Conservation (phyloP, 2,113 vertebrate genomes). For the Cyphomyrus discorhynchus region DNA sequence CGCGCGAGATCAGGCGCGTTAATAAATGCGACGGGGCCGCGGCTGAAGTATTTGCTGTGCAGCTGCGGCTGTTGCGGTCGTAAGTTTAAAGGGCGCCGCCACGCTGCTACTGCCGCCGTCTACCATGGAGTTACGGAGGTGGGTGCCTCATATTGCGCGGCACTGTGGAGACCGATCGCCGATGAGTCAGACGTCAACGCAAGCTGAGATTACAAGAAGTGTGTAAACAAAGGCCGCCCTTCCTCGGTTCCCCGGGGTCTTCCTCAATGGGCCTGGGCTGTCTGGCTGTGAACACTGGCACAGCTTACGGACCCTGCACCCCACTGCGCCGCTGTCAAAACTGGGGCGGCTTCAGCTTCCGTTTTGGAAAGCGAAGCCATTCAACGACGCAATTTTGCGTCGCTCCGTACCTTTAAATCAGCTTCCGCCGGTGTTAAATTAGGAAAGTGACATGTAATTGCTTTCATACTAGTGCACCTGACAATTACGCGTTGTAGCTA, state of each 20-base stretch:
- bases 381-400: not conserved
- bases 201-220: conserved; percentile 27
- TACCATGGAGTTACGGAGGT: conserved; percentile 26
- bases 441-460: not conserved
- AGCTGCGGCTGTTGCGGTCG: not conserved
- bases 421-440: not conserved
- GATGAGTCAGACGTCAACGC: conserved; percentile 37
- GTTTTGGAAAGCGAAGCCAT: not conserved
- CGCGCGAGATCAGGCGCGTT: not conserved
- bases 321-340: not conserved
- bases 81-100: not conserved
- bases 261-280: not conserved
- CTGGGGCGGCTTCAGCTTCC: not conserved
- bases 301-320: not conserved
- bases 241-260: not conserved
- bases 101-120: conserved; percentile 27
- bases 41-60: not conserved
- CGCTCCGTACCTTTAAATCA: not conserved
- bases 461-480: not conserved
- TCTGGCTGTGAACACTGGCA: not conserved
- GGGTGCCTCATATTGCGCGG: conserved; percentile 34
- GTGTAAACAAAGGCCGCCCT: conserved; percentile 19
- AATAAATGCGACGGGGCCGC: not conserved
- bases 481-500: not conserved
- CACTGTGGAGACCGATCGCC: conserved; percentile 28